Percentiles rank a stretch among this genome's conserved stretches.
These are phyloP conservation scores for Hyposmocoma kahamanoa DNA, from an alignment of 1,140 invertebrate species.

Conservation along the genomic window DNA sequence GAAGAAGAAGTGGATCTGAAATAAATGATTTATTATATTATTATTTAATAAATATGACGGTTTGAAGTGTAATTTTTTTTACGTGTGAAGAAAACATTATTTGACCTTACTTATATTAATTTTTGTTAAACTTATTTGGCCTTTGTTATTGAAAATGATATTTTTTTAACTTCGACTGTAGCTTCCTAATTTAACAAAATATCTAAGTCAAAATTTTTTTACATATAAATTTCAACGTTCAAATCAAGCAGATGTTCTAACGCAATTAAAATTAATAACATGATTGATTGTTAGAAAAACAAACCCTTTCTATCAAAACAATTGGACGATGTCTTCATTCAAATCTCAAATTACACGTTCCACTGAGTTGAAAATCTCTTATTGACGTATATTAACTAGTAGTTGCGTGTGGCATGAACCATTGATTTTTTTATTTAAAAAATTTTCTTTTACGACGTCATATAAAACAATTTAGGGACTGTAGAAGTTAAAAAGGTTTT, in stretches of 20 bases:
- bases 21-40: too few species aligned
- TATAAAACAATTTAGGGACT: constrained; percentile 30
- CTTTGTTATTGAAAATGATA: too few species aligned
- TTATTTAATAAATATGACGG: too few species aligned
- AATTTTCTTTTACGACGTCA: constrained; percentile 37
- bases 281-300: constrained; percentile 51
- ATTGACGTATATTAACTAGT: constrained; percentile 27
- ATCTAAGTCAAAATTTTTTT: too few species aligned
- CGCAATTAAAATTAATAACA: constrained; percentile 63
- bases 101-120: too few species aligned
- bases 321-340: constrained; percentile 61
- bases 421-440: constrained; percentile 25
- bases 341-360: constrained; percentile 50
- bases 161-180: too few species aligned
- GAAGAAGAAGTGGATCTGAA: too few species aligned
- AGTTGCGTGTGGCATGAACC: constrained; percentile 33
- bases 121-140: too few species aligned
- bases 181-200: too few species aligned
- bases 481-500: constrained; percentile 34
- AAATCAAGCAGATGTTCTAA: constrained; percentile 37
- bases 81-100: too few species aligned
- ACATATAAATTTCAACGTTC: too few species aligned
- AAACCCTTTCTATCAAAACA: constrained; percentile 45
- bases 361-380: constrained; percentile 28
- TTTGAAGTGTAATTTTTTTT: too few species aligned